A percentile compares a stretch with the other conserved stretches of the same genome.
Conservation (phyloP, 2,797 vertebrate species). For the Mus spretus region DNA sequence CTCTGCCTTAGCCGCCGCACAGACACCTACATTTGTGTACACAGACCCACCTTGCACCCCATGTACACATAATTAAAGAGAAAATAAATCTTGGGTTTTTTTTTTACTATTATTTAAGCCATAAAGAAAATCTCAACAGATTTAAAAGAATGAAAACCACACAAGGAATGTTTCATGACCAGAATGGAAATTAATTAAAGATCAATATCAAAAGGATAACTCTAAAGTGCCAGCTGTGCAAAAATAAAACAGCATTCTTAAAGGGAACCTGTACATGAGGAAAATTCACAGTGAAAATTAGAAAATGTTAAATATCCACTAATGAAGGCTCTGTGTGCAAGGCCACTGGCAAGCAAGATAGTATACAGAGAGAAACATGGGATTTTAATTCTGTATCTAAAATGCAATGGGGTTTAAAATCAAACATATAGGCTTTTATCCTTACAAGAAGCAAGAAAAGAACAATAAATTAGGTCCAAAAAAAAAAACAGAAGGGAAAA, state of each 20-base stretch:
- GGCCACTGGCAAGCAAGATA: neutral
- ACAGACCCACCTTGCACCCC: neutral
- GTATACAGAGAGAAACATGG: neutral
- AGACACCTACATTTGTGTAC: neutral
- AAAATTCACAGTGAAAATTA: neutral
- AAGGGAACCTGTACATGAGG: neutral
- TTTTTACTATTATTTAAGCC: neutral
- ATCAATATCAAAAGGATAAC: neutral
- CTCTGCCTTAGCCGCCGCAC: neutral
- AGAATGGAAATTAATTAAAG: conserved; percentile 22
- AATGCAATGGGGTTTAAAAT: neutral
- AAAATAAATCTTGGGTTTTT: neutral
- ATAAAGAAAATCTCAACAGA: neutral
- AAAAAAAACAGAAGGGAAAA: neutral
- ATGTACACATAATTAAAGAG: neutral
- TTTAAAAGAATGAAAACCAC: neutral
- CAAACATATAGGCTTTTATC: neutral
- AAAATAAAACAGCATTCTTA: conserved; percentile 7
- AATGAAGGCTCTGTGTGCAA: neutral
- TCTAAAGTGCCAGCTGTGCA: neutral
- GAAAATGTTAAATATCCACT: conserved; percentile 6
- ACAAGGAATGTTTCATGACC: neutral
- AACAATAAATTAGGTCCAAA: neutral
- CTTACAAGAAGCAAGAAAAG: neutral
- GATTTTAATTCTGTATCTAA: neutral